phyloP scores from a whole-genome alignment of 2,113 vertebrate species.

The Fulmarus glacialis region DNA sequence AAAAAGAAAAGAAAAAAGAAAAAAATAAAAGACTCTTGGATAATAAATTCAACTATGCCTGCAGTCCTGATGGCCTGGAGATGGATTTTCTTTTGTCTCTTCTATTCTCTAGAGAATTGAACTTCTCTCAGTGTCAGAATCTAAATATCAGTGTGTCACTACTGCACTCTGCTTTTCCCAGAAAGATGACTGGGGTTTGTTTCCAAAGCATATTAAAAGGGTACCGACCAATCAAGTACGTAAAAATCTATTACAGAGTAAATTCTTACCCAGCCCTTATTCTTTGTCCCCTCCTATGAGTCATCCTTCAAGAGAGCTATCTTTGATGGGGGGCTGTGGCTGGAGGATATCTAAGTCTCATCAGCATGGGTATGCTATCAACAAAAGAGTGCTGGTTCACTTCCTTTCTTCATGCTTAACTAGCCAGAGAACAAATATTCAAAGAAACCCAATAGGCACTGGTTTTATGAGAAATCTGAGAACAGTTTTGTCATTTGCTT shows the following conservation, averaged over 20 bases:
- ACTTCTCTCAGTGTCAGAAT: not conserved
- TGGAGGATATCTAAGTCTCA: not conserved
- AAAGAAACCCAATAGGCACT: not conserved
- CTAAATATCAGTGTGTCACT: not conserved
- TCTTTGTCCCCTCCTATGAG: not conserved
- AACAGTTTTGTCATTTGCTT: not conserved
- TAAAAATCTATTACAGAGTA: not conserved
- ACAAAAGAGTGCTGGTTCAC: not conserved
- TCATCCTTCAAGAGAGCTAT: not conserved
- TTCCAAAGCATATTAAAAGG: not conserved
- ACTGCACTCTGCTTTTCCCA: not conserved
- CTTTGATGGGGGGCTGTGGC: not conserved
- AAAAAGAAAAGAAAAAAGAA: too few relatives aligned
- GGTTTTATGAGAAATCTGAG: constrained; percentile 14
- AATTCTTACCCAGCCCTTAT: not conserved
- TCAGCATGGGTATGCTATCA: not conserved
- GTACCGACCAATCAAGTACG: not conserved
- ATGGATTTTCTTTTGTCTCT: not conserved
- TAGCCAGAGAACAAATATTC: constrained; percentile 19
- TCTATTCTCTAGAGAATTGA: not conserved
- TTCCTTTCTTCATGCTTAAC: constrained; percentile 30
- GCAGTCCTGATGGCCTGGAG: not conserved
- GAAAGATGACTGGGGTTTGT: not conserved
- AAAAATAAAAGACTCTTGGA: not conserved
- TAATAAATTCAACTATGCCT: not conserved